A percentile compares a stretch with the other conserved stretches of the same genome.
These are phyloP conservation scores for Serripes groenlandicus DNA, from an alignment of 2,888 invertebrate genomes.

Conservation along the genomic window DNA sequence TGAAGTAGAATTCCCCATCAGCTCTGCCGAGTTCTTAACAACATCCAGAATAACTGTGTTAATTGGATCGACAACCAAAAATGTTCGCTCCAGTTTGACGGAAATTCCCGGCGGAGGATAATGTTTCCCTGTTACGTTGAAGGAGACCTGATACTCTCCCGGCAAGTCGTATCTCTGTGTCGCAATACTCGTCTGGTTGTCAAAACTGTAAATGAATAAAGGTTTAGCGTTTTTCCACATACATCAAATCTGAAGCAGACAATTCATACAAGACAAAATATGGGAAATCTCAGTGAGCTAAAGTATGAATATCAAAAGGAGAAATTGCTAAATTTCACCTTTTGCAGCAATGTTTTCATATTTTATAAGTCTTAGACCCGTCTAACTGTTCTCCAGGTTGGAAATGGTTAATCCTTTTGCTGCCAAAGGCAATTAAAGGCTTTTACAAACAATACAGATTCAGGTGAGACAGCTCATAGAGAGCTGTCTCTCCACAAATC, in stretches of 20 bases:
- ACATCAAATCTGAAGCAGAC: too few relatives aligned
- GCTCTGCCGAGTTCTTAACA: constrained; percentile 31
- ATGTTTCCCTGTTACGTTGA: constrained; percentile 73
- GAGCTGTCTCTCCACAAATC: too few relatives aligned
- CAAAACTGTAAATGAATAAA: constrained; percentile 33
- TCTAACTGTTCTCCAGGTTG: too few relatives aligned
- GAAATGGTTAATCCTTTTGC: too few relatives aligned
- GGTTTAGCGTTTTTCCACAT: not conserved
- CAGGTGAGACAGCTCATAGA: too few relatives aligned
- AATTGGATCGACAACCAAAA: constrained; percentile 78
- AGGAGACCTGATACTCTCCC: constrained; percentile 72
- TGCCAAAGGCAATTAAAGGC: too few relatives aligned
- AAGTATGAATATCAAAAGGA: too few relatives aligned
- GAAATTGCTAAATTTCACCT: too few relatives aligned
- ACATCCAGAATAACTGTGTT: constrained; percentile 58
- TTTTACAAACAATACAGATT: too few relatives aligned
- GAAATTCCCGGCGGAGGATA: constrained; percentile 72
- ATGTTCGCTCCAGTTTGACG: constrained; percentile 66
- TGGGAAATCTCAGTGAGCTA: too few relatives aligned
- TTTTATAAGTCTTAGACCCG: not conserved
- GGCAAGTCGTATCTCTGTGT: constrained; percentile 70
- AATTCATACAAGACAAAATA: too few relatives aligned
- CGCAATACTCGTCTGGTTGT: constrained; percentile 72
- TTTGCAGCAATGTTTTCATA: too few relatives aligned
- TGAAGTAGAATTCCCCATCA: constrained; percentile 48